phyloP scores from a whole-genome alignment of 2,797 vertebrate species.

The Lutjanus argentimaculatus region DNA sequence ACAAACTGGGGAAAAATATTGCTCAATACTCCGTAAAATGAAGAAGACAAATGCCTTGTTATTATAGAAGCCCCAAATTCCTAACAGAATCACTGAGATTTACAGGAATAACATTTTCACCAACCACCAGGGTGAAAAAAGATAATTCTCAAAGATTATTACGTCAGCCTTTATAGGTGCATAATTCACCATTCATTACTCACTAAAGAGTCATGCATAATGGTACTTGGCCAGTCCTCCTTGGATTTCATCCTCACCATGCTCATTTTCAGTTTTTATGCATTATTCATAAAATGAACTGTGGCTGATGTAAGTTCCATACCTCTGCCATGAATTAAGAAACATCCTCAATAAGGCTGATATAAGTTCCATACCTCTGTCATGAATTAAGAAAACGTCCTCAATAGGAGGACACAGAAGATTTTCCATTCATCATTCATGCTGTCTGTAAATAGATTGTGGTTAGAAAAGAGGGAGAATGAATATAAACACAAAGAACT shows the following conservation, averaged over 20 bases:
- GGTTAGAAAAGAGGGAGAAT: not conserved
- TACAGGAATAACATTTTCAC: not conserved
- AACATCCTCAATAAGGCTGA: too few species aligned
- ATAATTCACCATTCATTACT: conserved; percentile 31
- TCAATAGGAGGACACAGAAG: not conserved
- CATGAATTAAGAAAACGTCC: too few species aligned
- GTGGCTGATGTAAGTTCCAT: conserved; percentile 14
- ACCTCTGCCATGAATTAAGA: conserved; percentile 29
- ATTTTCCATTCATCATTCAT: not conserved
- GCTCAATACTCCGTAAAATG: not conserved
- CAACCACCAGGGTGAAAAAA: not conserved
- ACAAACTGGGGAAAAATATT: not conserved
- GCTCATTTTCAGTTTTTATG: conserved; percentile 9
- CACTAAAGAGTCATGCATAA: conserved; percentile 12
- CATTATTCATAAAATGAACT: conserved; percentile 27
- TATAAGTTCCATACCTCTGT: too few species aligned
- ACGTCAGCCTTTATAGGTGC: not conserved
- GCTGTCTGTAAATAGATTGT: not conserved
- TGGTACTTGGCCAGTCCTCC: not conserved
- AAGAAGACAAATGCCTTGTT: not conserved
- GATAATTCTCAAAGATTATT: conserved; percentile 22
- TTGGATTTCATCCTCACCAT: conserved; percentile 1
- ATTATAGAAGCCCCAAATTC: not conserved
- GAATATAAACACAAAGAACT: not conserved
- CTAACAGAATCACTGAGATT: not conserved